Conservation (phyloP, 2,797 vertebrate genomes). For the Centroberyx gerrardi region DNA sequence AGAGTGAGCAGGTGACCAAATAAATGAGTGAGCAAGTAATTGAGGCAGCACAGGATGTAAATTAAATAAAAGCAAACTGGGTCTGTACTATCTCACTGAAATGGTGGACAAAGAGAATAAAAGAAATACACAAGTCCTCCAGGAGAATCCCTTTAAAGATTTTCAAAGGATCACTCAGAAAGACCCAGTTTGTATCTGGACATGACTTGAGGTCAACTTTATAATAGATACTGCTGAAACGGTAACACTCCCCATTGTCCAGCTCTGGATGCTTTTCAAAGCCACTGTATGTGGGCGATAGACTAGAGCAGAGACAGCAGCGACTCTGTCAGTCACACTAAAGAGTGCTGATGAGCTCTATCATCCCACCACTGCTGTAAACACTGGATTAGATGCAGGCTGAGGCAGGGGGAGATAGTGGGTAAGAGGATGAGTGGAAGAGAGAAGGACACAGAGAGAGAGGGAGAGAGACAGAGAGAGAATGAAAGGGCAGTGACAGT, state of each 20-base stretch:
- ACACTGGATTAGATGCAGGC: slow-evolving; percentile 22
- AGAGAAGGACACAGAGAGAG: no score
- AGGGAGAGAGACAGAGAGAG: neutral
- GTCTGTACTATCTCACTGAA: neutral
- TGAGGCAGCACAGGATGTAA: neutral
- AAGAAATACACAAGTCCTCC: neutral
- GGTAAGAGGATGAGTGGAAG: neutral
- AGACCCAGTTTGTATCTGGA: slow-evolving; percentile 3
- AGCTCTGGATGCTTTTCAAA: slow-evolving; percentile 27
- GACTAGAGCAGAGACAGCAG: slow-evolving; percentile 22
- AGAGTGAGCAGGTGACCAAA: neutral
- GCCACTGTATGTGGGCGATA: slow-evolving; percentile 12
- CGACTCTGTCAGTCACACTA: slow-evolving; percentile 37
- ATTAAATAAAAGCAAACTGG: slow-evolving; percentile 8
- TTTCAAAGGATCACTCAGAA: neutral
- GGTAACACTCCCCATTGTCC: slow-evolving; percentile 7
- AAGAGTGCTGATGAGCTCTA: slow-evolving; percentile 45
- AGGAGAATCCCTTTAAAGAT: neutral
- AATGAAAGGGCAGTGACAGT: neutral
- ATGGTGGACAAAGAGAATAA: neutral
- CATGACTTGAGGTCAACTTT: neutral
- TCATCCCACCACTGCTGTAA: slow-evolving; percentile 16
- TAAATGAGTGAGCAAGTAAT: neutral
- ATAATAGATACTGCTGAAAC: neutral
- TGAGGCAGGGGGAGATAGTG: neutral